Conservation (phyloP, 2,888 invertebrate species). For the Drosophila formosana region DNA sequence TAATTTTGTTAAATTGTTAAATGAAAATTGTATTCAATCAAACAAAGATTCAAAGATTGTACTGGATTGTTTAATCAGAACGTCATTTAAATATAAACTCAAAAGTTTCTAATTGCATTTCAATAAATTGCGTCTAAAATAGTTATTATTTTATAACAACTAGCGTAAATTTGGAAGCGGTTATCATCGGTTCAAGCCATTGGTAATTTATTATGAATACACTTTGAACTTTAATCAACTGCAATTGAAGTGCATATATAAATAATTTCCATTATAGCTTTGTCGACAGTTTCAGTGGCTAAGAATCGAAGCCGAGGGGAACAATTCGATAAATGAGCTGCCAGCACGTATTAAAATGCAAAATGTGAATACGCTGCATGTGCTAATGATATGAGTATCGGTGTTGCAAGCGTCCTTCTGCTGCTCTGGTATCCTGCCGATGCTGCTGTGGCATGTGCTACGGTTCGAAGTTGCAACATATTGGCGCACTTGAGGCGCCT, state of each 20-base stretch:
- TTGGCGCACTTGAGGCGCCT: constrained; percentile 70
- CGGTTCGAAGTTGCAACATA: constrained; percentile 73
- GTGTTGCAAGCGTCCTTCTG: constrained; percentile 27
- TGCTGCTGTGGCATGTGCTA: constrained; percentile 66
- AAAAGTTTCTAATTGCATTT: no score
- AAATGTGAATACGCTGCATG: constrained; percentile 39
- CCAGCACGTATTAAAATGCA: constrained; percentile 38
- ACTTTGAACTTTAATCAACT: background rate
- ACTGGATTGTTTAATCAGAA: no score
- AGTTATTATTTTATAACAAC: background rate
- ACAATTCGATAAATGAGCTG: constrained; percentile 23
- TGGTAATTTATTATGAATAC: background rate
- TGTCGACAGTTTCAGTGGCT: constrained; percentile 28
- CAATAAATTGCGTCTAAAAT: background rate
- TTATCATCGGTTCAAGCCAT: background rate
- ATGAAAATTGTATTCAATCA: no score
- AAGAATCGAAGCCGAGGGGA: constrained; percentile 1
- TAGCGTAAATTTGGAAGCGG: background rate
- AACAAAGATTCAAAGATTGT: no score
- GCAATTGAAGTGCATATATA: background rate
- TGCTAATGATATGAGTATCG: constrained; percentile 20
- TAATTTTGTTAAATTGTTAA: no score
- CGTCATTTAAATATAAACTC: no score
- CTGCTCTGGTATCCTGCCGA: constrained; percentile 26
- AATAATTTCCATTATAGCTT: constrained; percentile 17